Evolutionary conservation across 2,797 vertebrate genomes (phyloP), one percentile per base, ranked within the genome.

Genomic region (Sebastes glaucus): DNA sequence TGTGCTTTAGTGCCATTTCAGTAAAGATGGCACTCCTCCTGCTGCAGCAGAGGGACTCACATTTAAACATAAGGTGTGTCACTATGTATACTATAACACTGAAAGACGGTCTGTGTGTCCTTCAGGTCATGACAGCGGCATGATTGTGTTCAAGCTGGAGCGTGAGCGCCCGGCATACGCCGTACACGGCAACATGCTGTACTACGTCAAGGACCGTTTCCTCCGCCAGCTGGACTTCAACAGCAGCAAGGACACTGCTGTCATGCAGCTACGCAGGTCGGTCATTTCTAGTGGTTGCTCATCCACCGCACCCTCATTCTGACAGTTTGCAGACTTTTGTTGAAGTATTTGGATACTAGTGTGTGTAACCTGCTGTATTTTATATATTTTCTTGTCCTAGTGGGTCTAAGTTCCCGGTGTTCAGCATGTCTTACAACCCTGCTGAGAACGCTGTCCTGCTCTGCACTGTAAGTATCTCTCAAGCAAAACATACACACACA

Each of bases 401-500:
- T 57, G 98, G 98, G 11, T 99, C 98, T 7, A 99, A 99, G 90
- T 99, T 99, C 89, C 98, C 98, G 0, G 98, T 99, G 67, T 99
- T 99, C 94, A 99, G 97, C 89, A 99, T 99, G 98, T 99, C 97
- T 0, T 99, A 99, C 88, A 99, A 99, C 90, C 98, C 98, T 0
- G 98, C 98, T 0, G 98, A 99, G 94, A 99, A 99, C 0, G 94
- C 97, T 0, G 98, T 99, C 62, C 96, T 99, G 4, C 97, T 99
- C 57, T 99, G 98, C 90, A 99, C 97, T 0, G 98, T 99, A 85
- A 95, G 97, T 85, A 23, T 53, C 61, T 46, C 11, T 59, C 10
- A 11, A 2, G 27, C 2, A 3, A 70, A 79, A 60, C 38, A 25
- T 23, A 25, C 30, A 42, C 5, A 38, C 10, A 10, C 22, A 25